Evolutionary conservation across 2,888 invertebrate species (phyloP).

Genomic region (Caenorhabditis afra): DNA sequence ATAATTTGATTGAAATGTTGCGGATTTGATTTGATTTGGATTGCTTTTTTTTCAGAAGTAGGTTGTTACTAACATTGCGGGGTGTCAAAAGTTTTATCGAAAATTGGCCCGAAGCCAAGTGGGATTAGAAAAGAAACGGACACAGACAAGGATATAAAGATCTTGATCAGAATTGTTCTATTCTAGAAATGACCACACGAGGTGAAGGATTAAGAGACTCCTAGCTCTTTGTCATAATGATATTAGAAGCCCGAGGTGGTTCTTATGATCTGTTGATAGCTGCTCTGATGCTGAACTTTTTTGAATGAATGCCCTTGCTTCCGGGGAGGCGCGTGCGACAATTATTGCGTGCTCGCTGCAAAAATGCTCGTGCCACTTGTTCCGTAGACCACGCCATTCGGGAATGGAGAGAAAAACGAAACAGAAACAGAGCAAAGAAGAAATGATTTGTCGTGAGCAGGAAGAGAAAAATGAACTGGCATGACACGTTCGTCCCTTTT

Average conservation of each 20-base stretch:
- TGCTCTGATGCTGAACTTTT: constrained; percentile 40
- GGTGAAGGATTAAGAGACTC: constrained; percentile 22
- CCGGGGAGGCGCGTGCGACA: constrained; percentile 8
- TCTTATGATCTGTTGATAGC: neutral
- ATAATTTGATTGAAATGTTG: neutral
- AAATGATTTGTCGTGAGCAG: constrained; percentile 9
- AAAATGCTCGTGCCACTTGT: neutral
- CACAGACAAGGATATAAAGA: neutral
- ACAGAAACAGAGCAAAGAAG: neutral
- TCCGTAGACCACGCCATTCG: constrained; percentile 7
- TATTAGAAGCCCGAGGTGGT: constrained; percentile 4
- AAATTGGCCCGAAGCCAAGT: neutral
- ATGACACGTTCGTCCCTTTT: neutral
- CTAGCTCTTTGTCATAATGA: neutral
- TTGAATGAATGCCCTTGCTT: neutral
- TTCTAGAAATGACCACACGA: neutral
- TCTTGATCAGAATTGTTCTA: constrained; percentile 4
- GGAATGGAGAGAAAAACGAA: neutral
- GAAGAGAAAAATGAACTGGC: neutral
- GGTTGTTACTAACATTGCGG: neutral
- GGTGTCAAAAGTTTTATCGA: neutral
- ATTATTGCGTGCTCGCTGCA: constrained; percentile 15
- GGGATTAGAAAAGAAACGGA: neutral
- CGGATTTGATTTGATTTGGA: constrained; percentile 19
- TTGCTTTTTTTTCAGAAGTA: constrained; percentile 7